Evolutionary conservation across 2,888 invertebrate species (phyloP).

Genomic region (Plebejus melissa): DNA sequence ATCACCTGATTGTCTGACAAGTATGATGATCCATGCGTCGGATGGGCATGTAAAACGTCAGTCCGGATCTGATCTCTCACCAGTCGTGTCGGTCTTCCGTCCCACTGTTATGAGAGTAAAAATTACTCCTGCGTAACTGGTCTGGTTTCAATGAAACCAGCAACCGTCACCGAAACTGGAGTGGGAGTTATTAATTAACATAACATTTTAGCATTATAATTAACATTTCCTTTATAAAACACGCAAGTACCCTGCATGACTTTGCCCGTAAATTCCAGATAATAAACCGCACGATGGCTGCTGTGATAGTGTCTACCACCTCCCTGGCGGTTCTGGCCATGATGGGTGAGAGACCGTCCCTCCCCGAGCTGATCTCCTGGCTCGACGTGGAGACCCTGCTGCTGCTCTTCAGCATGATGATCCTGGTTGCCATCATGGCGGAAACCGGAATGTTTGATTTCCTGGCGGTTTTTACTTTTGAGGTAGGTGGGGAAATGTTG

Average conservation of each 20-base stretch:
- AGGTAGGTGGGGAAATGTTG: constrained; percentile 69
- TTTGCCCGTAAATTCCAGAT: constrained; percentile 68
- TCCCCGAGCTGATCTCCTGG: constrained; percentile 90
- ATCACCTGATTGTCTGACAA: too few species aligned
- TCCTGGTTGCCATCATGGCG: constrained; percentile 90
- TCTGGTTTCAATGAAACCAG: too few species aligned
- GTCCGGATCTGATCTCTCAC: too few species aligned
- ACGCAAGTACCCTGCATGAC: background rate
- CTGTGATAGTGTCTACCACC: constrained; percentile 88
- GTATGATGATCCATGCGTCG: too few species aligned
- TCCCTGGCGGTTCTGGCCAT: constrained; percentile 87
- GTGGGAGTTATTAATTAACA: too few species aligned
- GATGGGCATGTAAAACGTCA: too few species aligned
- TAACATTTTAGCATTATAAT: too few species aligned
- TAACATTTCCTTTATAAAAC: too few species aligned
- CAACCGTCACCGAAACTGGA: too few species aligned
- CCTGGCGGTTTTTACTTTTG: constrained; percentile 87
- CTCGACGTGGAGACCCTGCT: constrained; percentile 90
- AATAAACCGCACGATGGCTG: constrained; percentile 90
- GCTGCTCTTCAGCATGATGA: constrained; percentile 94
- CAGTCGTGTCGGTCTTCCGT: too few species aligned
- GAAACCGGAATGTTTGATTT: constrained; percentile 95
- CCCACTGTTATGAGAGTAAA: too few species aligned
- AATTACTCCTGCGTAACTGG: too few species aligned
- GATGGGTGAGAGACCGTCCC: constrained; percentile 86